A percentile compares a stretch with the other conserved stretches of the same genome.
Conservation (phyloP, 2,113 vertebrate species). For the Vulpes vulpes region DNA sequence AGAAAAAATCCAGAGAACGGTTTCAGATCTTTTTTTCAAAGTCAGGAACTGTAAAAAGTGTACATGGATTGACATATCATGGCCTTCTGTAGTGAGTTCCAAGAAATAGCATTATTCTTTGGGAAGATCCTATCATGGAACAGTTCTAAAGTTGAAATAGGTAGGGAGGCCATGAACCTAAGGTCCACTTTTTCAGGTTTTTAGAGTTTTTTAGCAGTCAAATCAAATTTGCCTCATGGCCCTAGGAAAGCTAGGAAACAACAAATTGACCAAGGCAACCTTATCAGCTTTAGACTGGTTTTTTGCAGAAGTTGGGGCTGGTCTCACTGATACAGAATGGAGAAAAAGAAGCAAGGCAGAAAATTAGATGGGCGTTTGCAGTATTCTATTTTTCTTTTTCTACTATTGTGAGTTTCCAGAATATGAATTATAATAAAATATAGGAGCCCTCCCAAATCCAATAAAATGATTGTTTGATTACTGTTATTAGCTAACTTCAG, state of each 20-base stretch:
- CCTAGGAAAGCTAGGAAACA: background rate
- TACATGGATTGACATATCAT: background rate
- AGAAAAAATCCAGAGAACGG: constrained; percentile 7
- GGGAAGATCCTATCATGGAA: background rate
- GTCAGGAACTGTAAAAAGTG: background rate
- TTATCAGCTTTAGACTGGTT: background rate
- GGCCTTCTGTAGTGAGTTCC: background rate
- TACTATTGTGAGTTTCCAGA: constrained; percentile 33
- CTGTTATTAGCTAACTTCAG: background rate
- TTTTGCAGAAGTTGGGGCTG: background rate
- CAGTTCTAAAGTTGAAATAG: constrained; percentile 23
- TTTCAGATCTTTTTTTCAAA: constrained; percentile 9
- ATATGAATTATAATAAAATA: constrained; percentile 3
- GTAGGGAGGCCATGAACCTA: background rate
- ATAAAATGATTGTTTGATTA: constrained; percentile 28
- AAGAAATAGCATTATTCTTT: background rate
- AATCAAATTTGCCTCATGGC: background rate
- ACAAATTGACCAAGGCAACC: background rate
- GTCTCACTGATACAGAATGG: background rate
- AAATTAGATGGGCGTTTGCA: constrained; percentile 20
- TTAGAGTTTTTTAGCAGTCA: background rate
- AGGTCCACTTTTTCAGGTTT: background rate
- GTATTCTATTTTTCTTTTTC: background rate
- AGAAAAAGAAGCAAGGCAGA: background rate
- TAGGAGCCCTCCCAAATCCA: background rate